Base-by-base conservation (phyloP, 2,113 vertebrate genomes). In the Etheostoma spectabile region DNA sequence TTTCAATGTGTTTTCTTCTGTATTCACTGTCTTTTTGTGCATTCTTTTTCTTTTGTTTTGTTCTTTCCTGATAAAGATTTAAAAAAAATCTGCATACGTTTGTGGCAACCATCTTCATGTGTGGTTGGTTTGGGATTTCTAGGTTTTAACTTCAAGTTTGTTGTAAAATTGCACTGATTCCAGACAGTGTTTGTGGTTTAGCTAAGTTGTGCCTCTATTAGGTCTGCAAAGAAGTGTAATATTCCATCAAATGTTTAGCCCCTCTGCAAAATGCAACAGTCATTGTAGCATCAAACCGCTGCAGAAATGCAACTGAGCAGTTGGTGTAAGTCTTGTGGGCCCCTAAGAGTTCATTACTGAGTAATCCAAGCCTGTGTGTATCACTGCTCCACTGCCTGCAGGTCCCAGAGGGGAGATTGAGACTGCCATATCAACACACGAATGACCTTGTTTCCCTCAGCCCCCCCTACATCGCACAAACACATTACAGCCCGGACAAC, bases 391-490 rank as follows among this genome's bases (percentile, higher is more conserved):
- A 22, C 79, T 48, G 64, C 65, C 79, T 78, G 68, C 46, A 13
- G 60, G 77, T 91, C 93, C 92, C 93, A 85, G 73, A 84, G 93
- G 92, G 84, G 84, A 93, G 80, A 93, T 91, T 78, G 79, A 86
- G 84, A 65, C 79, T 74, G 74, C 74, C 67, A 84, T 55, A 87
- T 86, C 79, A 91, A 92, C 89, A 92, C 84, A 91, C 78, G 81
- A 85, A 88, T 85, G 88, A 93, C 89, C 87, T 86, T 86, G 83
- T 80, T 89, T 79, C 80, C 80, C 60, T 70, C 60, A 48, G 33
- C 38, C 13, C 65, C 55, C 38, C 66, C 46, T n/a, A 10, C 76
- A 72, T 49, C 74, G 74, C 82, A 87, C 84, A 88, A 88, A 90
- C 86, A 91, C 84, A 85, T 90, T 82, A 89, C 55, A 84, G 67